Evolutionary conservation across 2,888 invertebrate species (phyloP), one percentile per base, ranked within the genome.

Genomic region (Drosophila prostipennis): DNA sequence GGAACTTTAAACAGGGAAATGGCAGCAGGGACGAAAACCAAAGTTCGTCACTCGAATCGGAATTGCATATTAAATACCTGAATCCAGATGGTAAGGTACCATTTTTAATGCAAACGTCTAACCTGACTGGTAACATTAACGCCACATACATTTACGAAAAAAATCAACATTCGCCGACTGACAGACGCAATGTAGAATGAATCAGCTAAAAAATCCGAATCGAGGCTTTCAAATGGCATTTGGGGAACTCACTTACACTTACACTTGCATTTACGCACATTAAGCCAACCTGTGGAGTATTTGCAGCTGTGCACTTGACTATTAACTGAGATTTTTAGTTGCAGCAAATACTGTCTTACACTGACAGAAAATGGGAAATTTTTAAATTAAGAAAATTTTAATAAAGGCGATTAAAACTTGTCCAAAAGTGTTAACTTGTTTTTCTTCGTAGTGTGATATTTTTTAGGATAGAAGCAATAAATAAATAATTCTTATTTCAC

Each of bases 221-320:
- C 53, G 45, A 55, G 36, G 56, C 56, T 55, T 52, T 58, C 46
- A 52, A 65, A 53, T 48, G 61, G 43, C 56, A 40, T 34, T 46
- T 49, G 36, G 43, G 64, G 32, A 37, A 64, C 65, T 65, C 52
- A 64, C 57, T 54, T 51, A 56, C 56, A 60, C 56, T 69, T 68
- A 78, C 79, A 64, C 57, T 54, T 51, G 51, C 56, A 60, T 54
- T 68, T 68, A 78, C 79, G 77, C 77, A 65, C 45, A 23, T 52
- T 14, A 51, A 14, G 49, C 65, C 55, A 40, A 49, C 40, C 32
- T 14, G 49, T 37, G 29, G 36, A 64, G 60, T 51, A 68, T 72
- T 55, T 82, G 73, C 86, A 82, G 78, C 86, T 86, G 85, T 81
- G 80, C 72, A 72, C 78, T 77, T 85, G 86, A 76, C 71, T 76